Evolutionary conservation across 2,797 vertebrate genomes (phyloP).

Genomic region (Lithobates pipiens): DNA sequence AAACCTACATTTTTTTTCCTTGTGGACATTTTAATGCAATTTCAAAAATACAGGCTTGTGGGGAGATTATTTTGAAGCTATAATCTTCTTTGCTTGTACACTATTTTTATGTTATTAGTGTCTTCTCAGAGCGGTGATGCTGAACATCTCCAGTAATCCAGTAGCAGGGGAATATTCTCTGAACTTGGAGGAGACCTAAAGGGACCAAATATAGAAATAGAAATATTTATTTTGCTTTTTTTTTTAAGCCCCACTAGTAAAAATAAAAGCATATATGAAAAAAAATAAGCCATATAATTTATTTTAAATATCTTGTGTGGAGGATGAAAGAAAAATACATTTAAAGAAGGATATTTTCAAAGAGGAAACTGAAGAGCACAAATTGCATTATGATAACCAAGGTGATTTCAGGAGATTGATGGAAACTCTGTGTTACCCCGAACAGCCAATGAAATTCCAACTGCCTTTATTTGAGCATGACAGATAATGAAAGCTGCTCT

Average conservation of each 20-base stretch:
- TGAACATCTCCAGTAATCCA: neutral
- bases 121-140: neutral
- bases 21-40: slow-evolving; percentile 10
- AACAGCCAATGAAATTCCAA: too few relatives aligned
- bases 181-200: neutral
- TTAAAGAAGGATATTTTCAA: too few relatives aligned
- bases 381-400: too few relatives aligned
- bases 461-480: too few relatives aligned
- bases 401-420: too few relatives aligned
- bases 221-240: neutral
- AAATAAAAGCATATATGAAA: neutral
- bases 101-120: slow-evolving; percentile 7
- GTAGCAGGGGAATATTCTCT: neutral
- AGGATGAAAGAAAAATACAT: too few relatives aligned
- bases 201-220: neutral
- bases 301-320: too few relatives aligned
- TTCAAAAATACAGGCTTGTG: slow-evolving; percentile 19
- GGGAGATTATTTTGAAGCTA: slow-evolving; percentile 28
- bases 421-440: too few relatives aligned
- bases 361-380: too few relatives aligned
- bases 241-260: neutral
- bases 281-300: too few relatives aligned
- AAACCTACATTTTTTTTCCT: slow-evolving; percentile 2
- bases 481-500: too few relatives aligned
- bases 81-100: neutral